phyloP scores from a whole-genome alignment of 2,797 vertebrate genomes.

The Amniataba percoides region DNA sequence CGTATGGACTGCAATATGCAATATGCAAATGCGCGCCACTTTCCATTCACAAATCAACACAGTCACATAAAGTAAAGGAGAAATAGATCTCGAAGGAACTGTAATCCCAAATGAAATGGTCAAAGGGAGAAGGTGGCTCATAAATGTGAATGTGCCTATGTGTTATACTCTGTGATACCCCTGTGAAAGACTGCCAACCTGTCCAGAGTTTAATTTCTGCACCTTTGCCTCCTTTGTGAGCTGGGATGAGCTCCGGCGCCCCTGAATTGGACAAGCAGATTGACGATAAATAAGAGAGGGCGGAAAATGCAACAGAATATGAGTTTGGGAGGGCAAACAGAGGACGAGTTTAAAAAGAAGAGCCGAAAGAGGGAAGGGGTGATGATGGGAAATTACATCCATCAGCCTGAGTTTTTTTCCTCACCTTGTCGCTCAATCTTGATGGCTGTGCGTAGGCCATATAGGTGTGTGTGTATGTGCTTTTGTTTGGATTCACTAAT shows the following conservation, averaged over 20 bases:
- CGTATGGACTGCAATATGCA: not conserved
- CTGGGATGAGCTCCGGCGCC: not conserved
- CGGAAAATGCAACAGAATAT: constrained; percentile 17
- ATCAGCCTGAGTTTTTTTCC: constrained; percentile 54
- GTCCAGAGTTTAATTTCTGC: too few species aligned
- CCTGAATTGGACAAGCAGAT: constrained; percentile 27
- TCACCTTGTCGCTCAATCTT: constrained; percentile 53
- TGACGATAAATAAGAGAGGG: constrained; percentile 26
- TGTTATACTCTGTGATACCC: too few species aligned
- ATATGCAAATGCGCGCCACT: not conserved
- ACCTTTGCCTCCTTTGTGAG: not conserved
- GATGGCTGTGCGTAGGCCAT: constrained; percentile 11
- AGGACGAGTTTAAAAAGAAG: constrained; percentile 44
- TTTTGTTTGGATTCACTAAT: constrained; percentile 52
- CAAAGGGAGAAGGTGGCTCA: not conserved
- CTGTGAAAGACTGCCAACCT: too few species aligned
- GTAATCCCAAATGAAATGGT: not conserved
- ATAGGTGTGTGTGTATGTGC: constrained; percentile 10
- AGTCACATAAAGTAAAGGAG: not conserved
- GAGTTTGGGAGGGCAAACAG: constrained; percentile 31
- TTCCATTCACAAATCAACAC: not conserved
- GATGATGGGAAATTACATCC: constrained; percentile 69
- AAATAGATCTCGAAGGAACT: not conserved
- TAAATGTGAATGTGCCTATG: too few species aligned
- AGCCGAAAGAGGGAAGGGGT: constrained; percentile 46